These are phyloP conservation scores for Andrena flavipes DNA, from an alignment of 2,888 invertebrate species.

Conservation along the genomic window DNA sequence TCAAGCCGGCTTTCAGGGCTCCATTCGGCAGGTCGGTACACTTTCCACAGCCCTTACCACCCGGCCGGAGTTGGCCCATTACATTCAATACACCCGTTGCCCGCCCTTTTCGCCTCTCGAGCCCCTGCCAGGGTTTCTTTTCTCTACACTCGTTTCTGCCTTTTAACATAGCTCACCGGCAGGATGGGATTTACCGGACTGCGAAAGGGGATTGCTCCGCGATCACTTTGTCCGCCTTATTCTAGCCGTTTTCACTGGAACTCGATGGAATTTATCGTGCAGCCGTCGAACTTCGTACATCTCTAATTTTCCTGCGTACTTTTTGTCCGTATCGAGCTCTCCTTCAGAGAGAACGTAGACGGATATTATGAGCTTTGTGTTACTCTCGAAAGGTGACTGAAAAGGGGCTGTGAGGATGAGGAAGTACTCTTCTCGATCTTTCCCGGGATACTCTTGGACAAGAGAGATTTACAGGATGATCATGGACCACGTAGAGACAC, in stretches of 20 bases:
- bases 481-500: background rate
- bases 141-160: slow-evolving; percentile 60
- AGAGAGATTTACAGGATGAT: slow-evolving; percentile 2
- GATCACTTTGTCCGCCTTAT: slow-evolving; percentile 55
- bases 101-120: background rate
- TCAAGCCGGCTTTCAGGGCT: slow-evolving; percentile 61
- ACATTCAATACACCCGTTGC: slow-evolving; percentile 54
- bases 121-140: slow-evolving; percentile 31
- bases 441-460: slow-evolving; percentile 3
- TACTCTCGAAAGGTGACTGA: slow-evolving; percentile 9
- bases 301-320: slow-evolving; percentile 41
- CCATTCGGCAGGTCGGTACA: slow-evolving; percentile 58
- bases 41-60: slow-evolving; percentile 40
- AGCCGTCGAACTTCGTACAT: slow-evolving; percentile 22
- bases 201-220: slow-evolving; percentile 28
- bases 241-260: slow-evolving; percentile 51
- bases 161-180: slow-evolving; percentile 64
- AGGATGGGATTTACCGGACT: slow-evolving; percentile 60
- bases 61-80: slow-evolving; percentile 50
- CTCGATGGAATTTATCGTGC: slow-evolving; percentile 54
- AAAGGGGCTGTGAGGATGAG: background rate
- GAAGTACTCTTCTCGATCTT: background rate
- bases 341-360: background rate
- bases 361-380: slow-evolving; percentile 33
- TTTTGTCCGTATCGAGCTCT: slow-evolving; percentile 14